phyloP scores from a whole-genome alignment of 2,797 vertebrate species.

The Chelmon rostratus region DNA sequence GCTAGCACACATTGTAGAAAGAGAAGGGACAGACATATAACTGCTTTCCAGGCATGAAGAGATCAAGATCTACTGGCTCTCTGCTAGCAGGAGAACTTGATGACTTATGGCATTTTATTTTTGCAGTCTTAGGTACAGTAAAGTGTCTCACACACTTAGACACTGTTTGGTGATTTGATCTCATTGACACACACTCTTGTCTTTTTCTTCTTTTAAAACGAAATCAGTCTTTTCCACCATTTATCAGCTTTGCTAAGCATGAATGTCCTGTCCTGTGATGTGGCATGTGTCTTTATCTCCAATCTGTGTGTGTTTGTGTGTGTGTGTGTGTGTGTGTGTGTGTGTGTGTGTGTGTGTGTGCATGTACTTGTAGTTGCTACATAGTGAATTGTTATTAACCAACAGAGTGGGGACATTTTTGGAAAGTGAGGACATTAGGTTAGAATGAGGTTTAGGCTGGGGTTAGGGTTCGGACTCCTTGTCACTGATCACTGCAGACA shows the following conservation, averaged over 20 bases:
- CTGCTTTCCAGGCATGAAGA: neutral
- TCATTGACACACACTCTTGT: no score
- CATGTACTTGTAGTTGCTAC: no score
- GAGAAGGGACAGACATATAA: neutral
- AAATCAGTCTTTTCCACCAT: neutral
- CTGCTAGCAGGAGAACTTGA: conserved; percentile 5
- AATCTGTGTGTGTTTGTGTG: no score
- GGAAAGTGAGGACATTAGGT: no score
- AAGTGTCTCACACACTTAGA: neutral
- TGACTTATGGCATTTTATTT: conserved; percentile 17
- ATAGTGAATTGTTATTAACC: no score
- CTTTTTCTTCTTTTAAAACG: neutral
- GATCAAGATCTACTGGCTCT: neutral
- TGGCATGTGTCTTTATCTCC: conserved; percentile 7
- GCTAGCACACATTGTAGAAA: neutral
- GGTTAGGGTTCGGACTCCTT: no score
- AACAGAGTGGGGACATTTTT: no score
- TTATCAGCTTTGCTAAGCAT: conserved; percentile 5
- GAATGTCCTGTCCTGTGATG: conserved; percentile 3
- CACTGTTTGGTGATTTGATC: neutral
- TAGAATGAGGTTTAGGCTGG: no score
- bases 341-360: neutral
- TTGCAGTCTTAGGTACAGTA: neutral
- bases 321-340: neutral
- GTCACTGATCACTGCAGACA: conserved; percentile 46